Percentiles rank a stretch among this genome's conserved stretches.
Evolutionary conservation across 2,888 invertebrate genomes (phyloP).

Genomic region (Heteromyza rotundicornis): DNA sequence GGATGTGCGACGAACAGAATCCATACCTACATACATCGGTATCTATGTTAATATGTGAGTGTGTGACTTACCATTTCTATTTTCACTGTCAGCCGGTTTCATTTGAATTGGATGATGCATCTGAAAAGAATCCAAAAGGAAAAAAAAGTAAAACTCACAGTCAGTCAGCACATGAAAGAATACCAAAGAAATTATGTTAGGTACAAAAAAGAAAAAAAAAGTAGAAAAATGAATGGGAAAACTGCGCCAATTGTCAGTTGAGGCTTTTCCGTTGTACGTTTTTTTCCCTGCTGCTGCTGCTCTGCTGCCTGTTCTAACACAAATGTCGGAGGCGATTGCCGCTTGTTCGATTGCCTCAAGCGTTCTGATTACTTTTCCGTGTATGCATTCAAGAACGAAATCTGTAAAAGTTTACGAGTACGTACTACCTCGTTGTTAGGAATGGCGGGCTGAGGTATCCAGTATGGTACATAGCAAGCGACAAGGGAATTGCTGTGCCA

Average conservation of each 20-base stretch:
- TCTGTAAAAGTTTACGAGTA: neutral
- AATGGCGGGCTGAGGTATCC: no score
- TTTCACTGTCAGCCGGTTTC: conserved; percentile 99
- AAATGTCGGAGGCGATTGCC: neutral
- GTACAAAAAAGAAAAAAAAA: conserved; percentile 12
- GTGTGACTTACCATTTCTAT: conserved; percentile 89
- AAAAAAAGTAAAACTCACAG: no score
- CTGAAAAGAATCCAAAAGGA: conserved; percentile 69
- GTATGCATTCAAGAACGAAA: neutral
- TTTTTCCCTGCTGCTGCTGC: neutral
- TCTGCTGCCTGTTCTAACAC: neutral
- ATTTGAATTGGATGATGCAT: conserved; percentile 99
- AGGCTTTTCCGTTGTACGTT: neutral
- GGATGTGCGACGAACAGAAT: no score
- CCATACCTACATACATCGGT: neutral
- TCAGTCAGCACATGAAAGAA: conserved; percentile 9
- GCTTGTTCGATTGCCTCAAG: neutral
- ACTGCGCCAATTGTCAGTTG: neutral
- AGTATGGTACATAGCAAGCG: no score
- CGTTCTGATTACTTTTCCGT: conserved; percentile 12
- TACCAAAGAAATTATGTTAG: no score
- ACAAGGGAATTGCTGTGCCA: neutral
- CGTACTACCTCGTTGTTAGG: no score
- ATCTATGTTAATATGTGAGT: conserved; percentile 1
- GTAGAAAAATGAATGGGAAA: neutral